phyloP scores from a whole-genome alignment of 2,888 invertebrate species.

The Cabera pusaria region DNA sequence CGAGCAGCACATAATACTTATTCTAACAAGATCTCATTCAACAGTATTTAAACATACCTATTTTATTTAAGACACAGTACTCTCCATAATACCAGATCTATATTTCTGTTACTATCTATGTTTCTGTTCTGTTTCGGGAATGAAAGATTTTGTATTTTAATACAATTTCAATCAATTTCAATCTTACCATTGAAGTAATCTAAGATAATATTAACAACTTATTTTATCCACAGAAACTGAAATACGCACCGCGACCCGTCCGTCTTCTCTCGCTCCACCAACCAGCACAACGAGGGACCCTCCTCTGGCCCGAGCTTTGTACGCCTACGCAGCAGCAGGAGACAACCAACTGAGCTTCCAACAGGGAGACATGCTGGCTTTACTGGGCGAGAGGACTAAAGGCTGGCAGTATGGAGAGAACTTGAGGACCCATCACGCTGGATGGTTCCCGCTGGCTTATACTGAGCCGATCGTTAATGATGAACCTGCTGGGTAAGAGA shows the following conservation, averaged over 20 bases:
- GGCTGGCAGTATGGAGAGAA: conserved; percentile 99
- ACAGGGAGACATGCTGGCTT: conserved; percentile 93
- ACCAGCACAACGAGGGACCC: conserved; percentile 85
- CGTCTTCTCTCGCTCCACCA: conserved; percentile 86
- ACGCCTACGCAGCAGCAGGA: conserved; percentile 94
- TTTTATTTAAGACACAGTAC: too few species aligned
- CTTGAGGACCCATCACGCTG: conserved; percentile 93
- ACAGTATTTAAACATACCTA: too few species aligned
- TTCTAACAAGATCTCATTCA: too few species aligned
- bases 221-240: conserved; percentile 53
- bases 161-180: too few species aligned
- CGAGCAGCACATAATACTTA: too few species aligned
- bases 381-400: conserved; percentile 95
- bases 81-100: too few species aligned
- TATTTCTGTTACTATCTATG: too few species aligned
- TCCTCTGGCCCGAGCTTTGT: conserved; percentile 92
- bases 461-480: conserved; percentile 91
- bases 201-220: too few species aligned
- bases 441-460: conserved; percentile 98
- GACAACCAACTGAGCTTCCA: conserved; percentile 96
- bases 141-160: too few species aligned
- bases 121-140: too few species aligned
- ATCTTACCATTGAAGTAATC: too few species aligned
- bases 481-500: conserved; percentile 80
- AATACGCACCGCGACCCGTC: conserved; percentile 76